Conservation (phyloP, 2,888 invertebrate species). For the Prostheceraeus crozeri region DNA sequence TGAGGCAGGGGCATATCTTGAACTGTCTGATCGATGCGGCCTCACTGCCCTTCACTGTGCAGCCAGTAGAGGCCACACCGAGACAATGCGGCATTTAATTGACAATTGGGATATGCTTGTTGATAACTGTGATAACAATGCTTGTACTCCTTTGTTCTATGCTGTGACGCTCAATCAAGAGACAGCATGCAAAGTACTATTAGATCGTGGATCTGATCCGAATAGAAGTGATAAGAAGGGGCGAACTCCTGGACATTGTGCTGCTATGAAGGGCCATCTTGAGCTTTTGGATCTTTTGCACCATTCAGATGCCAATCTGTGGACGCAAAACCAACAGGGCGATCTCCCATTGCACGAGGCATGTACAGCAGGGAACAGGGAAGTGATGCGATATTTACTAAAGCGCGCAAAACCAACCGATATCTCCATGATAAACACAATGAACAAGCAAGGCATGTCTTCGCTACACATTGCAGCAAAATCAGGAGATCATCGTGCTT, state of each 20-base stretch:
- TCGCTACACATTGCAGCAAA: conserved; percentile 86
- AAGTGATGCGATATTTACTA: conserved; percentile 23
- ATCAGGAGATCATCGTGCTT: conserved; percentile 84
- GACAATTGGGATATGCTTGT: conserved; percentile 67
- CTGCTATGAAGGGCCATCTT: conserved; percentile 87
- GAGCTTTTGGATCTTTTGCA: conserved; percentile 73
- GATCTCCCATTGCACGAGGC: conserved; percentile 93
- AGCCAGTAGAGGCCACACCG: conserved; percentile 85
- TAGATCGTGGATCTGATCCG: conserved; percentile 81
- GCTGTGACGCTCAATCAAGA: conserved; percentile 90
- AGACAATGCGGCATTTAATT: conserved; percentile 78
- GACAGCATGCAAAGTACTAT: conserved; percentile 76
- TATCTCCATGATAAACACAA: conserved; percentile 44
- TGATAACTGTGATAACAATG: conserved; percentile 81
- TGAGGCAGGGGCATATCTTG: conserved; percentile 74
- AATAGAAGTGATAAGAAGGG: conserved; percentile 86
- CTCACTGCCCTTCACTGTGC: conserved; percentile 92
- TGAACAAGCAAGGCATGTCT: conserved; percentile 81
- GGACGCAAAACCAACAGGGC: conserved; percentile 82
- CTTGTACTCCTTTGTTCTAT: conserved; percentile 90
- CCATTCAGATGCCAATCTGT: conserved; percentile 74
- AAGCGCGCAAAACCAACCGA: conserved; percentile 35
- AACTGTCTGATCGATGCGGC: conserved; percentile 80
- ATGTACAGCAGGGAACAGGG: conserved; percentile 20
- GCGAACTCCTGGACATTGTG: conserved; percentile 82